Percentiles rank a stretch among this genome's conserved stretches.
Conservation (phyloP, 2,113 vertebrate species). For the Dicentrarchus labrax region DNA sequence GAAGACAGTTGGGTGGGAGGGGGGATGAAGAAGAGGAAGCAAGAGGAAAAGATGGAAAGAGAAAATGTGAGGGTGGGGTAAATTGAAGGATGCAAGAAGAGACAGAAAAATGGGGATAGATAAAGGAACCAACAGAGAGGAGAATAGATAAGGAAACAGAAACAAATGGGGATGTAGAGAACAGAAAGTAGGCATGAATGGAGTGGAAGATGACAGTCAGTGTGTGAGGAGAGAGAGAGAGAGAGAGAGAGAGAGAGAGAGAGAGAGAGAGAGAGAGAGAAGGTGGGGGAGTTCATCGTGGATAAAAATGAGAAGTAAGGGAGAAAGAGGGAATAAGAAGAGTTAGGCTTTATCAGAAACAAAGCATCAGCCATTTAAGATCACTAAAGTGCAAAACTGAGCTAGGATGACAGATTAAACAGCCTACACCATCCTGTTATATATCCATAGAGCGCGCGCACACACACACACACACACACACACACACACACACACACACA, state of each 20-base stretch:
- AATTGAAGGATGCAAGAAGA: background rate
- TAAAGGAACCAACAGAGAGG: background rate
- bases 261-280: background rate
- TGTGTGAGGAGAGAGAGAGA: too few species aligned
- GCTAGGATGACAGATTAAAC: background rate
- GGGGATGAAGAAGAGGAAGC: background rate
- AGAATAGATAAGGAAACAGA: slow-evolving; percentile 2
- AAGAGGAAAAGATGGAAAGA: background rate
- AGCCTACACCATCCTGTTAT: background rate
- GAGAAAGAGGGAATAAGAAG: slow-evolving; percentile 13
- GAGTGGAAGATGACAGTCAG: background rate
- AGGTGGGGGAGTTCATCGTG: slow-evolving; percentile 1
- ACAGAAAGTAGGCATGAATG: background rate
- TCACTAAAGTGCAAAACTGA: slow-evolving; percentile 3
- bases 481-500: background rate
- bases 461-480: background rate
- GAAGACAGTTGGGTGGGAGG: background rate
- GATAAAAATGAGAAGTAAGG: slow-evolving; percentile 37
- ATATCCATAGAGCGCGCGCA: background rate
- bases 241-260: too few species aligned
- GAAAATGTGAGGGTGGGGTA: background rate
- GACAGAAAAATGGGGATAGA: background rate
- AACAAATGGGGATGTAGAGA: slow-evolving; percentile 8
- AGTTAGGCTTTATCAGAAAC: slow-evolving; percentile 17
- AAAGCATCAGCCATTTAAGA: slow-evolving; percentile 4